Base-by-base conservation (phyloP, 2,113 vertebrate species). In the Xenopus borealis region DNA sequence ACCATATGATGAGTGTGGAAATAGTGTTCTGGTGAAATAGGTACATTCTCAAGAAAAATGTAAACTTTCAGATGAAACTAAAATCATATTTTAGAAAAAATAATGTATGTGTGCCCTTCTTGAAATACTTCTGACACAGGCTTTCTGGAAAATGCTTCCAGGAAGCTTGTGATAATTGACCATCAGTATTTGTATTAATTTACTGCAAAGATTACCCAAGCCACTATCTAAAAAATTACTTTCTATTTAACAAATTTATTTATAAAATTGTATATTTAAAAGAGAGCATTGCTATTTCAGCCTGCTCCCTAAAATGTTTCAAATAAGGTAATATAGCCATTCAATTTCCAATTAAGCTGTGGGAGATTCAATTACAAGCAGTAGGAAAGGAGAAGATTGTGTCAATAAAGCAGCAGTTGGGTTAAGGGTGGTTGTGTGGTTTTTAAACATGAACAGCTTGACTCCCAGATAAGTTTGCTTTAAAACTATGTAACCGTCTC, bases 301-400 rank as follows among this genome's bases (percentile, higher is more conserved):
- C 62, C 65, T 83, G 85, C 79, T 81, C 80, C 78, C 69, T 81
- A 85, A 83, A 82, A 87, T 81, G 82, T 83, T 86, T 85, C 85
- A 79, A 75, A 84, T 84, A 82, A 82, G 81, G 81, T 87, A 83
- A 79, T 83, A 69, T 57, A 85, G 80, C 78, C 84, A 79, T 88
- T 88, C 83, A 77, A 74, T 80, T 86, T 85, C 80, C 83, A 88
- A 83, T 88, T 87, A 86, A 87, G 79, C 84, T 83, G 84, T 85
- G 81, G 85, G 81, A 79, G 79, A 87, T 86, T 85, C 82, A 86
- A 86, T 85, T 87, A 85, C 78, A 83, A 85, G 78, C 84, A 81
- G 83, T 86, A 84, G 83, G 86, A 85, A 87, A 81, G 69, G 3
- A 75, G 75, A 83, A 85, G 80, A 85, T 84, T 82, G 77, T 85